Evolutionary conservation across 2,888 invertebrate species (phyloP).

Genomic region (Eristalis pertinax): DNA sequence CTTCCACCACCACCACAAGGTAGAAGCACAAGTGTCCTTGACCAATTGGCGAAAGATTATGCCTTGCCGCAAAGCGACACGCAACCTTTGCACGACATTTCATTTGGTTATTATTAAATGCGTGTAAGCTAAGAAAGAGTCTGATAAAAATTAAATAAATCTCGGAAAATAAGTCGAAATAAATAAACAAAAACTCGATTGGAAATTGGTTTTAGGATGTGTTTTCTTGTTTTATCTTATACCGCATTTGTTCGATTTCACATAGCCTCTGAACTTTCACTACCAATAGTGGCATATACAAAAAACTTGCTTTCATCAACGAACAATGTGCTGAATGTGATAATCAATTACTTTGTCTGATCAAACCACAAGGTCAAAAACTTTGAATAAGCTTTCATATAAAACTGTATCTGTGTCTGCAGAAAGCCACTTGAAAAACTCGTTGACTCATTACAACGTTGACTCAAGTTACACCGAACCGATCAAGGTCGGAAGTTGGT

Average conservation of each 20-base stretch:
- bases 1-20: slow-evolving; percentile 75
- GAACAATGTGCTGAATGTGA: neutral
- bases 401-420: slow-evolving; percentile 1
- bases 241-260: neutral
- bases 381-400: neutral
- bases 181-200: neutral
- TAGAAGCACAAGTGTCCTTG: slow-evolving; percentile 85
- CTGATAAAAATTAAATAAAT: slow-evolving; percentile 51
- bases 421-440: neutral
- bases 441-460: slow-evolving; percentile 20
- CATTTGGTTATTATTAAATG: slow-evolving; percentile 89
- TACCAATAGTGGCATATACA: neutral
- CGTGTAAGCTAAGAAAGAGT: slow-evolving; percentile 44
- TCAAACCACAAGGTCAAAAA: slow-evolving; percentile 8
- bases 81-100: slow-evolving; percentile 89
- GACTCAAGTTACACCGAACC: neutral
- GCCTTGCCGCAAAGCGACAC: slow-evolving; percentile 88
- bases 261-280: neutral
- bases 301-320: neutral
- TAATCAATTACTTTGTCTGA: neutral
- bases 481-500: neutral
- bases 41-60: slow-evolving; percentile 91
- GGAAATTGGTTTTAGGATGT: slow-evolving; percentile 4
- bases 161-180: slow-evolving; percentile 29
- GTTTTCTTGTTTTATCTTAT: neutral